Evolutionary conservation across 2,888 invertebrate species (phyloP), one percentile per base, ranked within the genome.

Genomic region (Acleris holmiana): DNA sequence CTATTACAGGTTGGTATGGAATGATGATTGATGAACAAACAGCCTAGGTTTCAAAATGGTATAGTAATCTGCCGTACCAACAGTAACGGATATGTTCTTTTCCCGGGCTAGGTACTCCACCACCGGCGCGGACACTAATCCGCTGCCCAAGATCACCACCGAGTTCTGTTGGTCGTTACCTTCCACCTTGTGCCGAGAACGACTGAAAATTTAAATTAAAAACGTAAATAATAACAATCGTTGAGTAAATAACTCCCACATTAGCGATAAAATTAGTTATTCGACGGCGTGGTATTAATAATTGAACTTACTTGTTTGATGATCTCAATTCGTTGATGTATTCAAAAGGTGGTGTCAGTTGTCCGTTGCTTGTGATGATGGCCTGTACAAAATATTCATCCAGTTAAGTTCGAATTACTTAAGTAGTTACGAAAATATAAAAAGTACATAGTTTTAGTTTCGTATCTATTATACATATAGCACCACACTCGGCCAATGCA

Each of bases 351-450:
- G 98, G 95, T 0, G 99, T 99, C 69, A 99, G 88, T 76, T 94
- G 93, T 35, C 99, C 99, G 84, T 99, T 99, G 77, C 98, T 98
- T 0, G 99, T 97, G 71, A 99, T 99, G 61, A 99, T 97, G 7
- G 99, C 99, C 97, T 98, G 87, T 41, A 71, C 68, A 72, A 74
- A 73, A 4, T 53, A 35, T 35, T 35, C 13, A 35, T 29, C 2
- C 1, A 10, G 29, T 29, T 7, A 19, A 21, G 4, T 15, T 41
- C n/a, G 5, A 15, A 41, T 41, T 25, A 25, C 25, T 25, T 41
- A n/a, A 40, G 6, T n/a, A 41, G 15, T 2, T 15, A 40, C 4
- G 15, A 13, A 40, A 40, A 13, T 5, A 2, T 40, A 13, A 15
- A 3, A 40, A 40, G 4, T 5, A 40, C 15, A 1, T 40, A 40